Conservation (phyloP, 2,888 invertebrate genomes). For the Tipula unca region DNA sequence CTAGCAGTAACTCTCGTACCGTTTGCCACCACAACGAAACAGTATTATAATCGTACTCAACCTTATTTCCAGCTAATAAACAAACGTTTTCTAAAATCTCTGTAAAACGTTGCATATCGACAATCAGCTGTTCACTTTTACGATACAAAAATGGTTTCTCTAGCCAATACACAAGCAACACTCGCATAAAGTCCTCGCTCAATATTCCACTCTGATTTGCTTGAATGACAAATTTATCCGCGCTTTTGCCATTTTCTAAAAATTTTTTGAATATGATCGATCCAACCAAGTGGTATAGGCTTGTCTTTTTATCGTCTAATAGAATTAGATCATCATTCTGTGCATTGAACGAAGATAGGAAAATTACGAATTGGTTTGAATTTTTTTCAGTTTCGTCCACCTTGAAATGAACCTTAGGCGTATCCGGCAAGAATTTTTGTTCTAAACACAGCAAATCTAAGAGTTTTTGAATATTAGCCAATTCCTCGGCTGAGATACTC, state of each 20-base stretch:
- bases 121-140: conserved; percentile 38
- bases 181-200: conserved; percentile 57
- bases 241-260: conserved; percentile 36
- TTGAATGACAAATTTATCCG: conserved; percentile 38
- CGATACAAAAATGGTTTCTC: conserved; percentile 47
- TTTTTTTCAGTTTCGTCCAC: conserved; percentile 40
- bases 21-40: conserved; percentile 76
- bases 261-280: conserved; percentile 33
- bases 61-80: conserved; percentile 51
- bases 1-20: conserved; percentile 61
- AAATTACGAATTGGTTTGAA: conserved; percentile 50
- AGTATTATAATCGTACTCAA: conserved; percentile 56
- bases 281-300: conserved; percentile 33
- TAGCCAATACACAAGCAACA: conserved; percentile 64
- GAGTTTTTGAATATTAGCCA: conserved; percentile 54
- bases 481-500: conserved; percentile 38
- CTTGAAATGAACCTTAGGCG: conserved; percentile 50
- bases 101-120: conserved; percentile 61
- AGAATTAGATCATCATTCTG: conserved; percentile 34
- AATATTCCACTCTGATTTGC: conserved; percentile 30
- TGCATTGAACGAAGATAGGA: conserved; percentile 34
- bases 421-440: conserved; percentile 37
- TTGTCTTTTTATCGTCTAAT: conserved; percentile 36
- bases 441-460: conserved; percentile 48
- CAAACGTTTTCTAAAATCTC: conserved; percentile 57